Conservation (phyloP, 1,140 invertebrate species). For the Drosophila yakuba region DNA sequence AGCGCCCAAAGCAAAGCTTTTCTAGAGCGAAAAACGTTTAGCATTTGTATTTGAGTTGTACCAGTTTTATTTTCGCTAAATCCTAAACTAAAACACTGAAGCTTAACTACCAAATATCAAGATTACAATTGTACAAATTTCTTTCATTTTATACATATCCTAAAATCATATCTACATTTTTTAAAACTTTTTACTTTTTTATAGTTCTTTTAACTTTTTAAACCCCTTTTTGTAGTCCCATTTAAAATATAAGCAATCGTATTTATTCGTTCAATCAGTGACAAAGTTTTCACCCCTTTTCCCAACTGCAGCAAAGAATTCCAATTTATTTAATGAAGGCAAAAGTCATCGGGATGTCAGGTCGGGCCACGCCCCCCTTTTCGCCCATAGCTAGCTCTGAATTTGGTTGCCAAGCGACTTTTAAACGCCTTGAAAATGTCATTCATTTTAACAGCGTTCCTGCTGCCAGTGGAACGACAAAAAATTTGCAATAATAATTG, state of each 20-base stretch:
- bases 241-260: conserved; percentile 8
- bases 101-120: neutral
- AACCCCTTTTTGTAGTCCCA: neutral
- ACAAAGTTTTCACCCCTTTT: conserved; percentile 19
- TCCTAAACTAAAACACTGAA: neutral
- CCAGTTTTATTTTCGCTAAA: neutral
- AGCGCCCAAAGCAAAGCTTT: conserved; percentile 1
- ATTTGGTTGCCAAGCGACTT: conserved; percentile 36
- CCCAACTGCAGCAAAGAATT: conserved; percentile 33
- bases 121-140: neutral
- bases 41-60: neutral
- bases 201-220: neutral
- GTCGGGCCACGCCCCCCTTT: conserved; percentile 14
- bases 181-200: neutral
- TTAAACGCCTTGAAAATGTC: conserved; percentile 75
- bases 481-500: conserved; percentile 72
- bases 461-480: conserved; percentile 1
- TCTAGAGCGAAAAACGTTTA: neutral
- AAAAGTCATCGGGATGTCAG: conserved; percentile 27
- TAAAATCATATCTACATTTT: neutral
- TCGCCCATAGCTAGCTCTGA: conserved; percentile 1
- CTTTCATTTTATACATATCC: conserved; percentile 7
- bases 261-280: conserved; percentile 11
- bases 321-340: conserved; percentile 68
- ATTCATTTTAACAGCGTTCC: conserved; percentile 53